phyloP scores from a whole-genome alignment of 2,888 invertebrate genomes.

The Troilus luridus region DNA sequence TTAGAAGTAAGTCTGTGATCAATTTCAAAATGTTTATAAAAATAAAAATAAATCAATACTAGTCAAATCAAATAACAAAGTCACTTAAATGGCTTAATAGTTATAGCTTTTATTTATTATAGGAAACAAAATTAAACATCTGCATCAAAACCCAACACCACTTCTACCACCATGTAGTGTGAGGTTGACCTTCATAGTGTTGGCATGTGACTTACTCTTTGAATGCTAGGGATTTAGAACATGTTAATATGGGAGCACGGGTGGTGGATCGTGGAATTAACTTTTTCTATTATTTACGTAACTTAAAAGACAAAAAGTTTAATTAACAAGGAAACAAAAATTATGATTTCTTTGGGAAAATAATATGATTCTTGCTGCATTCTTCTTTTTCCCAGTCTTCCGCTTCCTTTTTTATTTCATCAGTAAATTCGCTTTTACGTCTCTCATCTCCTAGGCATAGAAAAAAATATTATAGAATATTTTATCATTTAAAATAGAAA shows the following conservation, averaged over 20 bases:
- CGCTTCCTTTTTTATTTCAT: constrained; percentile 62
- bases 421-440: constrained; percentile 62
- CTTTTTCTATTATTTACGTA: no score
- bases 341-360: neutral
- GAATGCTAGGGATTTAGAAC: no score
- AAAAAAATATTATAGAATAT: neutral
- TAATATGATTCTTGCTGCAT: constrained; percentile 21
- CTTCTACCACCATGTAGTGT: no score
- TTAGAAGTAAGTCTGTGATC: neutral
- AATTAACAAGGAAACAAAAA: neutral
- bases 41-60: neutral
- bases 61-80: neutral
- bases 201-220: no score
- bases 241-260: no score
- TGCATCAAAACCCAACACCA: no score
- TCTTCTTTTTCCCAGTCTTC: constrained; percentile 62
- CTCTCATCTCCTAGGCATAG: constrained; percentile 62
- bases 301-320: neutral
- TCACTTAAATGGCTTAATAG: neutral
- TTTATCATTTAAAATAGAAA: neutral
- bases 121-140: no score
- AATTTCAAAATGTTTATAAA: neutral
- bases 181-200: no score
- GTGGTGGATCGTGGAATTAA: no score
- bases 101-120: no score